Evolutionary conservation across 2,797 vertebrate species (phyloP).

Genomic region (Crenuchus spilurus): DNA sequence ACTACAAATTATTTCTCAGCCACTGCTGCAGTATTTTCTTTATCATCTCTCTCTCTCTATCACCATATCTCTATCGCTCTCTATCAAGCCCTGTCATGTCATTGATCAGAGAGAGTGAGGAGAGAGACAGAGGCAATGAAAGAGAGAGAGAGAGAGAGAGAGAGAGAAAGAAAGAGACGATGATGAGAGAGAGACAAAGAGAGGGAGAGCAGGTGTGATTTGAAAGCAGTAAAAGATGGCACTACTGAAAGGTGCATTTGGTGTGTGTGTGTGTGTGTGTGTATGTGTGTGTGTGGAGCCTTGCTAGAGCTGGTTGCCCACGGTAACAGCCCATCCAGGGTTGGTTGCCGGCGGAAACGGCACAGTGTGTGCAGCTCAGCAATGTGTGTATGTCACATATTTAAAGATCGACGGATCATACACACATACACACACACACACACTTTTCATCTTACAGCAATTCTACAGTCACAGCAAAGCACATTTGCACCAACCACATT

Average conservation of each 20-base stretch:
- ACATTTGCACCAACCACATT: constrained; percentile 13
- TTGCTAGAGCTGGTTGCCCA: constrained; percentile 38
- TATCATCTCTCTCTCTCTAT: background rate
- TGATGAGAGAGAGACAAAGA: background rate
- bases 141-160: constrained; percentile 1
- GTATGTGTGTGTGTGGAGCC: constrained; percentile 18
- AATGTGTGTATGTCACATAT: constrained; percentile 61
- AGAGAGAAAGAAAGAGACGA: background rate
- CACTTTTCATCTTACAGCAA: background rate
- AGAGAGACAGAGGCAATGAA: too few relatives aligned
- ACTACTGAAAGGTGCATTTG: constrained; percentile 26
- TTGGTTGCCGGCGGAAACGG: constrained; percentile 12
- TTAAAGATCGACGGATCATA: constrained; percentile 61
- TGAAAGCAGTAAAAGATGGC: constrained; percentile 28
- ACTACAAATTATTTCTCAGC: too few relatives aligned
- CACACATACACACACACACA: constrained; percentile 13
- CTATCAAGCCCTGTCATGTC: background rate
- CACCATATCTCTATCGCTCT: background rate
- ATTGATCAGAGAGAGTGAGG: background rate
- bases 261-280: constrained; percentile 21
- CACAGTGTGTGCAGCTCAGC: constrained; percentile 17
- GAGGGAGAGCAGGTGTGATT: constrained; percentile 21
- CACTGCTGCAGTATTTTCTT: background rate
- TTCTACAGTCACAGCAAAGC: background rate
- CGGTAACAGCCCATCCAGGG: constrained; percentile 36